Conservation (phyloP, 2,888 invertebrate species). For the Enoplolaimus lenunculus region DNA sequence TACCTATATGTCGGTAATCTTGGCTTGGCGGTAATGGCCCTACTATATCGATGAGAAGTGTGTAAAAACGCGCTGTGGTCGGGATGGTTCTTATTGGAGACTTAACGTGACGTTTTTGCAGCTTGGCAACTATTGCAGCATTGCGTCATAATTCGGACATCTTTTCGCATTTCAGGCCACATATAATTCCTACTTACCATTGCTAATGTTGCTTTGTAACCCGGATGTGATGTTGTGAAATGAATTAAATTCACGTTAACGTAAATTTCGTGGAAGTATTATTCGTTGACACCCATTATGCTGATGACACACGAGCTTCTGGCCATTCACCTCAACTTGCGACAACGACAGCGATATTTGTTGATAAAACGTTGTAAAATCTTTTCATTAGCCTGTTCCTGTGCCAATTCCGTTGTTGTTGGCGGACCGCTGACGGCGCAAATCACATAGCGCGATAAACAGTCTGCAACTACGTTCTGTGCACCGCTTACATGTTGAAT, state of each 20-base stretch:
- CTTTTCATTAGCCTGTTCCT: neutral
- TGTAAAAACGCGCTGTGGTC: neutral
- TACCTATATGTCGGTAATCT: neutral
- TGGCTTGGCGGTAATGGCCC: neutral
- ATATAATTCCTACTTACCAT: neutral
- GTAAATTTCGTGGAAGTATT: neutral
- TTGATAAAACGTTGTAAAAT: neutral
- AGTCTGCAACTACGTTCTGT: too few species aligned
- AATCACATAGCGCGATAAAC: too few species aligned
- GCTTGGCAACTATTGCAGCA: neutral
- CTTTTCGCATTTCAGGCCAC: neutral
- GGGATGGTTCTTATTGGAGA: neutral
- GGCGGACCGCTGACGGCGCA: too few species aligned
- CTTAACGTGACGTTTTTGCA: neutral
- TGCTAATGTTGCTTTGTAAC: neutral
- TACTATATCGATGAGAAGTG: neutral
- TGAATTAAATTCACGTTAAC: neutral
- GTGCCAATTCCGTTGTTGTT: neutral
- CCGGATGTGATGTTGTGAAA: neutral
- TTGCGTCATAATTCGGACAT: neutral
- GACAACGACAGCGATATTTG: neutral
- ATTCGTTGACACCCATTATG: neutral
- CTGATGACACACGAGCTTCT: neutral
- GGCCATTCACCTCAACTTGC: neutral
- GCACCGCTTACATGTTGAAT: too few species aligned